Evolutionary conservation across 1,140 invertebrate genomes (phyloP).

Genomic region (Papilio xuthus): DNA sequence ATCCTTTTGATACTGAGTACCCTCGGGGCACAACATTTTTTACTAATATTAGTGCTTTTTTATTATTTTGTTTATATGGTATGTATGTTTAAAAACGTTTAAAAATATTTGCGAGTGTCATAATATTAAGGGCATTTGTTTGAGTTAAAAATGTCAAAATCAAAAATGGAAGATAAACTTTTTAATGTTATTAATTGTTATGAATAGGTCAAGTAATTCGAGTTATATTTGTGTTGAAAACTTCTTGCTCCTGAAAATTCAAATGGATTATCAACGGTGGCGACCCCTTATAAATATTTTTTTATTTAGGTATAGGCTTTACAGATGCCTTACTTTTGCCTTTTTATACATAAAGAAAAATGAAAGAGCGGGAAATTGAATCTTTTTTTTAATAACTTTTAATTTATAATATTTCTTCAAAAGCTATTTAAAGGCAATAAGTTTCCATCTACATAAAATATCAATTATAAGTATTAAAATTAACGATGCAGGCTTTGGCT

Average conservation of each 20-base stretch:
- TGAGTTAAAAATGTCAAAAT: constrained; percentile 34
- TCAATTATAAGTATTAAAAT: not conserved
- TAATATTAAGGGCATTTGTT: constrained; percentile 35
- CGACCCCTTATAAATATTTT: not conserved
- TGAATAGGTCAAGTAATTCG: not conserved
- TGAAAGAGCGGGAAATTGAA: constrained; percentile 11
- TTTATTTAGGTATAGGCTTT: not conserved
- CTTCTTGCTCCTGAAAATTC: not conserved
- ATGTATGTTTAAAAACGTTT: constrained; percentile 37
- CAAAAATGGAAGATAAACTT: constrained; percentile 27
- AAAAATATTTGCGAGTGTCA: constrained; percentile 36
- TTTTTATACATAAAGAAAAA: not conserved
- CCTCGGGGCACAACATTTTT: constrained; percentile 49
- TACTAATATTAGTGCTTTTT: constrained; percentile 23
- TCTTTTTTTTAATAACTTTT: not conserved
- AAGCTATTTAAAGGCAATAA: not conserved
- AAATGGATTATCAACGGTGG: not conserved
- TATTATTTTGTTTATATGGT: constrained; percentile 29
- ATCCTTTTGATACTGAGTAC: constrained; percentile 56
- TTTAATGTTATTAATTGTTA: constrained; percentile 17
- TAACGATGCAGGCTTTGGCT: not conserved
- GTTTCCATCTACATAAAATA: not conserved
- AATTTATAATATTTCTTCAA: not conserved
- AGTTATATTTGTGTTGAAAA: not conserved
- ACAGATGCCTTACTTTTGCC: not conserved